Percentiles rank a stretch among this genome's conserved stretches.
These are phyloP conservation scores for Ciconia maguari DNA, from an alignment of 2,113 vertebrate genomes.

Conservation along the genomic window DNA sequence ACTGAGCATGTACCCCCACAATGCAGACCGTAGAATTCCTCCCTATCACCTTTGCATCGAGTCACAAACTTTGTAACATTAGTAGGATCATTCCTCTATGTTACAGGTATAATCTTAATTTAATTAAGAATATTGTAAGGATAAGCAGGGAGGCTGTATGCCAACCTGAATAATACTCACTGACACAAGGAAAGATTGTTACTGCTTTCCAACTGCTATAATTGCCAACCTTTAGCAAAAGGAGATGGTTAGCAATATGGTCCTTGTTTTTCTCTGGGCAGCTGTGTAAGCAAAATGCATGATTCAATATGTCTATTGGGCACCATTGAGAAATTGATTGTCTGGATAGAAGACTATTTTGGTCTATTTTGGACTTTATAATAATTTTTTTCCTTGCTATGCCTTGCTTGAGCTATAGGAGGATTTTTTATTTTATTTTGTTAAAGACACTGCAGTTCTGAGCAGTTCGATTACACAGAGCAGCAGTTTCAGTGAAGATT, in stretches of 20 bases:
- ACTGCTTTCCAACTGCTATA: not conserved
- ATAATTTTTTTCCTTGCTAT: not conserved
- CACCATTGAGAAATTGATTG: not conserved
- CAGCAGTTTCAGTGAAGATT: not conserved
- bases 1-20: rapidly evolving
- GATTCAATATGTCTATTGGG: not conserved
- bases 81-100: not conserved
- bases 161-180: conserved; percentile 1
- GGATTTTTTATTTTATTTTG: not conserved
- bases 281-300: conserved; percentile 29
- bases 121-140: conserved; percentile 8
- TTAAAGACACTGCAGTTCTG: not conserved
- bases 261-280: conserved; percentile 27
- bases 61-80: not conserved
- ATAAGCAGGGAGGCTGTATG: not conserved
- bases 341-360: not conserved
- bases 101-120: not conserved
- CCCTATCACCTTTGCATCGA: not conserved
- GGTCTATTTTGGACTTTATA: not conserved
- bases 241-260: conserved; percentile 21
- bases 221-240: conserved; percentile 43
- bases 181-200: conserved; percentile 39
- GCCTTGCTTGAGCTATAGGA: not conserved
- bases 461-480: not conserved
- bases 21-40: not conserved